Evolutionary conservation across 2,888 invertebrate species (phyloP), one percentile per base, ranked within the genome.

Genomic region (Melangyna quadrimaculata): DNA sequence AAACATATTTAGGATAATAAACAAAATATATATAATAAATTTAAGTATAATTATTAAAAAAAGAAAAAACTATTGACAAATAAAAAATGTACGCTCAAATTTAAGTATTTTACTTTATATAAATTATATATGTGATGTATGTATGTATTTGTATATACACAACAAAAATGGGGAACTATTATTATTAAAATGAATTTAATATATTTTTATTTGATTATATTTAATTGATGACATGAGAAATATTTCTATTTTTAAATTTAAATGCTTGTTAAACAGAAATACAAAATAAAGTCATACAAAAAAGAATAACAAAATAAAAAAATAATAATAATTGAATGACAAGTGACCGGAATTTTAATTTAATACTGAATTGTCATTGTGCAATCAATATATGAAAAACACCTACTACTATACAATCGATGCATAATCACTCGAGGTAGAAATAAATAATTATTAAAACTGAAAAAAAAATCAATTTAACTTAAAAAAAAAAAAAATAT

Each of bases 41-140:
- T 27, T 40, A 43, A 17, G 9, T 43, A 17, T 40, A 43, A 17
- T 5, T 43, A 17, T 5, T 14, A 59, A 22, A 22, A 45, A 17
- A 19, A 37, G n/a, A 67, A 48, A 32, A 12, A 53, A 53, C 32
- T 24, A 37, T 24, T 53, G 69, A 53, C 32, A 51, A 69, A 69
- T 69, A 69, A 53, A 51, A 67, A 53, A 29, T 69, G 24, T 69
- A 51, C 69, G 37, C 69, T 69, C 69, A 53, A 69, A 51, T 69
- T 35, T 24, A 22, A 53, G 24, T 53, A 35, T n/a, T 35, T 32
- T 59, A 59, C 8, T 22, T 37, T 37, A 55, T 14, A 59, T 51
- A 5, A 53, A n/a, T n/a, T n/a, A n/a, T n/a, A 7, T n/a, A 53
- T 27, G 5, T 24, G 14, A 51, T 51, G 14, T 32, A 4, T 35